A percentile compares a stretch with the other conserved stretches of the same genome.
Evolutionary conservation across 1,140 invertebrate species (phyloP).

Genomic region (Drosophila tropicalis): DNA sequence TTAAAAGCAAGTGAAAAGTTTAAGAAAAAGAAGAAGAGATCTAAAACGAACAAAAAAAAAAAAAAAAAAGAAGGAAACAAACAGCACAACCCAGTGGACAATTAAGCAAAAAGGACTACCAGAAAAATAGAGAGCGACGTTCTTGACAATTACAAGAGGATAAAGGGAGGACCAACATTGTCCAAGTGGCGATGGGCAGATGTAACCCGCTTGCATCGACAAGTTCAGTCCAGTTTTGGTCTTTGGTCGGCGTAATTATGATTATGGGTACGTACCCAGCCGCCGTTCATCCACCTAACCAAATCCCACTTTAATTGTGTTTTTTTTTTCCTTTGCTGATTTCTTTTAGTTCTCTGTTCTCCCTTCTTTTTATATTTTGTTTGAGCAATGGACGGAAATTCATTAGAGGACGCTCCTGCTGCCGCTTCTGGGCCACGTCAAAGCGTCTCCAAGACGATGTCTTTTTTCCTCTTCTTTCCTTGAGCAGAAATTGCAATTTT

Average conservation of each 20-base stretch:
- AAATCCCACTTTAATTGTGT: slow-evolving; percentile 72
- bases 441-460: slow-evolving; percentile 76
- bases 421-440: slow-evolving; percentile 62
- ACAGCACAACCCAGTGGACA: slow-evolving; percentile 50
- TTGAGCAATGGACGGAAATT: slow-evolving; percentile 74
- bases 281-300: slow-evolving; percentile 17
- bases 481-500: slow-evolving; percentile 76
- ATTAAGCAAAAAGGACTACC: slow-evolving; percentile 59
- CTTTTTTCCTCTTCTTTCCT: slow-evolving; percentile 46
- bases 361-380: slow-evolving; percentile 9
- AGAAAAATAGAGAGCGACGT: slow-evolving; percentile 29
- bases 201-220: slow-evolving; percentile 50
- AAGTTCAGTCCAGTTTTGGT: slow-evolving; percentile 48
- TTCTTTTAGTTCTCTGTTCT: slow-evolving; percentile 21
- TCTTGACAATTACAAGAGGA: slow-evolving; percentile 60
- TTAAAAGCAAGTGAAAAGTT: slow-evolving; percentile 72
- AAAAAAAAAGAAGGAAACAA: slow-evolving; percentile 55
- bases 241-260: slow-evolving; percentile 60
- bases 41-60: slow-evolving; percentile 28
- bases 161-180: slow-evolving; percentile 6
- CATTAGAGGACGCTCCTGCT: slow-evolving; percentile 62
- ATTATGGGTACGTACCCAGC: slow-evolving; percentile 67
- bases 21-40: slow-evolving; percentile 30
- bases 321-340: slow-evolving; percentile 38
- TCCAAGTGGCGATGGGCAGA: neutral